Evolutionary conservation across 2,797 vertebrate genomes (phyloP).

Genomic region (Anguilla anguilla): DNA sequence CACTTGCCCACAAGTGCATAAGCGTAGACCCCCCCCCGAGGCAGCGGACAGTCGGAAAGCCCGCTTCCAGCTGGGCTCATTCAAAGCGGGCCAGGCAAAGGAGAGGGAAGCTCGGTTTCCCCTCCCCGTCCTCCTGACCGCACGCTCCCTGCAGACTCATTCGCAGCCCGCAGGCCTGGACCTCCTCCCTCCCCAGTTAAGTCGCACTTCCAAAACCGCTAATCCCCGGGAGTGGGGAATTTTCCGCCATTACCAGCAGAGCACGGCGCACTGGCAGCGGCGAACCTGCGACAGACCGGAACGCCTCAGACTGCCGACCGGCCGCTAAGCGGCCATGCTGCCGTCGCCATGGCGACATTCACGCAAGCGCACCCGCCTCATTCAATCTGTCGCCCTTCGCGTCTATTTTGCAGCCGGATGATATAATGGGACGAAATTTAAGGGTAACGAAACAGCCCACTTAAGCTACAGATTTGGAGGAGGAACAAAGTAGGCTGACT

Average conservation of each 20-base stretch:
- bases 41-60: neutral
- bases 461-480: neutral
- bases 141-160: neutral
- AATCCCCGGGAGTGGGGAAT: neutral
- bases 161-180: neutral
- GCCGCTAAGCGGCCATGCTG: neutral
- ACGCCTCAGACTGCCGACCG: neutral
- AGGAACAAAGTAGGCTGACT: neutral
- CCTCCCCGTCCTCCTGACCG: neutral
- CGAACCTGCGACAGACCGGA: neutral
- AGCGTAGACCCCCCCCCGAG: neutral
- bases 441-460: neutral
- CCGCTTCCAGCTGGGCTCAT: neutral
- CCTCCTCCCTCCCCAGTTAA: neutral
- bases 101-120: neutral
- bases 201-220: slow-evolving; percentile 8
- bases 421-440: neutral
- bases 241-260: neutral
- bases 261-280: neutral
- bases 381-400: neutral
- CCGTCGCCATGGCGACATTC: neutral
- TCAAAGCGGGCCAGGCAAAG: neutral
- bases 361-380: neutral
- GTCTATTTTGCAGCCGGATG: neutral
- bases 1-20: neutral